A percentile compares a stretch with the other conserved stretches of the same genome.
Conservation (phyloP, 2,113 vertebrate species). For the Nothobranchius kuhntae region DNA sequence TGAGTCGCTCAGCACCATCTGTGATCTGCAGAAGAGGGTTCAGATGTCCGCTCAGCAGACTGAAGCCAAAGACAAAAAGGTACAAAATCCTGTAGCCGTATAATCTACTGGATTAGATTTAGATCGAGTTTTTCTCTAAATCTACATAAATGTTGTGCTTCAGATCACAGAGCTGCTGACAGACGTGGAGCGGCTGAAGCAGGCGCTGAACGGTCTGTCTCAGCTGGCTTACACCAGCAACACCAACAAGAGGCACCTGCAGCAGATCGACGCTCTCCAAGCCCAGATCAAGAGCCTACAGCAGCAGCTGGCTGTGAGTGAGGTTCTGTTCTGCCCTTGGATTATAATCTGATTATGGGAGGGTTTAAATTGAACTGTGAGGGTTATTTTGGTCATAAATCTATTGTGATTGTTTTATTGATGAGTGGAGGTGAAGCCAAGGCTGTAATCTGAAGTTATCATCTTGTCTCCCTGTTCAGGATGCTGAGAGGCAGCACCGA, state of each 20-base stretch:
- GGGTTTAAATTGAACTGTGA: too few relatives aligned
- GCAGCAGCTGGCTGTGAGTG: conserved; percentile 95
- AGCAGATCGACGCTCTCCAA: conserved; percentile 88
- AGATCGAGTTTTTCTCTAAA: too few relatives aligned
- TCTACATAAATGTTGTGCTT: not conserved
- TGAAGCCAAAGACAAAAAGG: conserved; percentile 96
- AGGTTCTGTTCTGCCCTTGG: not conserved
- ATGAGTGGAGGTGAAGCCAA: too few relatives aligned
- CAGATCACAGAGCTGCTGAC: conserved; percentile 94
- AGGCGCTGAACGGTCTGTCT: conserved; percentile 90
- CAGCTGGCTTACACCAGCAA: conserved; percentile 87
- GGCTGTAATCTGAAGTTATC: not conserved
- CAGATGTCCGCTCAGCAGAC: conserved; percentile 90
- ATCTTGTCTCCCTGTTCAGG: conserved; percentile 71
- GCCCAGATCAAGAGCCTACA: conserved; percentile 88
- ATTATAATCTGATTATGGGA: too few relatives aligned
- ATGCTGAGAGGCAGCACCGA: conserved; percentile 91
- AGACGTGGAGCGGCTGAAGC: conserved; percentile 92
- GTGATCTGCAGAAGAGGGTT: conserved; percentile 90
- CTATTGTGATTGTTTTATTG: too few relatives aligned
- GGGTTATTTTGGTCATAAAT: too few relatives aligned
- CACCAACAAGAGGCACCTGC: conserved; percentile 85
- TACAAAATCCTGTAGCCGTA: conserved; percentile 45
- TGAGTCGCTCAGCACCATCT: conserved; percentile 85
- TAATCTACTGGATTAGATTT: too few relatives aligned